Conservation (phyloP, 92 coral and sea anemone genomes). For the Zoanthus sansibaricus region DNA sequence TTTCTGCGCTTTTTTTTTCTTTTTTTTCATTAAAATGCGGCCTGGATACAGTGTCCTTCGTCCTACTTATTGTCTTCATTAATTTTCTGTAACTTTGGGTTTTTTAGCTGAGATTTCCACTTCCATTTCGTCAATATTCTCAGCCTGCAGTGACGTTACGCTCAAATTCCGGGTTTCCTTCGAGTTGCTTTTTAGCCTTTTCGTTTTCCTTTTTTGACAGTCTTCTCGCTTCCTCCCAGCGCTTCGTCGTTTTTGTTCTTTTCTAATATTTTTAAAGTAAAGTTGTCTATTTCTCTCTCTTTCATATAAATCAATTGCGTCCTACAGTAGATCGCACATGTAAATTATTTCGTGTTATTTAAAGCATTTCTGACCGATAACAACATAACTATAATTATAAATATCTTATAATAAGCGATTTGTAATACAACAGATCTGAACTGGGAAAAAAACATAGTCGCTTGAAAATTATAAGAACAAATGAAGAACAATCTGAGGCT, state of each 20-base stretch:
- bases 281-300: background rate
- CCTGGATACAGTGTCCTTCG: too few relatives aligned
- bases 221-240: conserved; percentile 22
- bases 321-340: background rate
- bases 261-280: conserved; percentile 11
- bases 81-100: too few relatives aligned
- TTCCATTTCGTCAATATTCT: too few relatives aligned
- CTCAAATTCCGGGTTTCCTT: background rate
- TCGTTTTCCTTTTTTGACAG: background rate
- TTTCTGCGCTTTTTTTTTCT: too few relatives aligned
- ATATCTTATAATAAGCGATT: too few relatives aligned
- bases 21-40: too few relatives aligned
- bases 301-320: background rate
- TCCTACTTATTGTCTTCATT: too few relatives aligned
- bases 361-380: background rate
- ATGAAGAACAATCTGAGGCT: background rate
- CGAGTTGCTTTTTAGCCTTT: background rate
- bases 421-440: too few relatives aligned
- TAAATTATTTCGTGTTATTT: background rate
- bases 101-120: too few relatives aligned
- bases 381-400: background rate
- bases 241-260: conserved; percentile 13
- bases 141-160: too few relatives aligned
- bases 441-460: too few relatives aligned
- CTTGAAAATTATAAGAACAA: too few relatives aligned